Evolutionary conservation across 2,888 invertebrate species (phyloP).

Genomic region (Yponomeuta cagnagella): DNA sequence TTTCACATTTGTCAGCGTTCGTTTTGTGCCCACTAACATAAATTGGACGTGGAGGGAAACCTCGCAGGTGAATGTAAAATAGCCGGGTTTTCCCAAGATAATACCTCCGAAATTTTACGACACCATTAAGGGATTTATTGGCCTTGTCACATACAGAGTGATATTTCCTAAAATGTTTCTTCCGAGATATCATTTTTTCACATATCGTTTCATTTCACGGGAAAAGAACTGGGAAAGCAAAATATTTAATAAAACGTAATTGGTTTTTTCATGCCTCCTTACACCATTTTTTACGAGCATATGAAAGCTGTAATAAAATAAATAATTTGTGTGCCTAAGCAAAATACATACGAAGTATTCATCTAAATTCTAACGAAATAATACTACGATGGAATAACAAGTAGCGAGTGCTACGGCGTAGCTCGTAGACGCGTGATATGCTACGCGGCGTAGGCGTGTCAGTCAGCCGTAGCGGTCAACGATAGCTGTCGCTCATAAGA

Average conservation of each 20-base stretch:
- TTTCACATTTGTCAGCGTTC: slow-evolving; percentile 75
- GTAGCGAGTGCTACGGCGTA: slow-evolving; percentile 10
- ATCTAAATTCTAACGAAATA: not conserved
- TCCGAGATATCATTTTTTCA: slow-evolving; percentile 32
- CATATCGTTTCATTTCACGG: slow-evolving; percentile 6
- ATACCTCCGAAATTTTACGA: slow-evolving; percentile 72
- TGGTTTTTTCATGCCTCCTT: slow-evolving; percentile 6
- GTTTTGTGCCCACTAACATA: slow-evolving; percentile 76
- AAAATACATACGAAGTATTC: not conserved
- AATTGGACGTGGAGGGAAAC: slow-evolving; percentile 73
- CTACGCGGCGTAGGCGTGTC: slow-evolving; percentile 11
- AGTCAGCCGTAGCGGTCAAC: slow-evolving; percentile 25
- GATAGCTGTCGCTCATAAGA: slow-evolving; percentile 16
- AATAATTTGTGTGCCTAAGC: not conserved
- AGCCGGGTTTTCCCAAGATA: slow-evolving; percentile 73
- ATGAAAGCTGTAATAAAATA: not conserved
- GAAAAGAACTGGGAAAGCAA: slow-evolving; percentile 1
- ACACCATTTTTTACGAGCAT: not conserved
- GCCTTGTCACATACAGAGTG: slow-evolving; percentile 63
- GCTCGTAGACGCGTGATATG: slow-evolving; percentile 9
- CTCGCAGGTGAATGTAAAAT: slow-evolving; percentile 75
- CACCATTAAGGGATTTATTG: slow-evolving; percentile 73
- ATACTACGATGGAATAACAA: not conserved
- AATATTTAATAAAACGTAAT: slow-evolving; percentile 6
- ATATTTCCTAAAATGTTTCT: slow-evolving; percentile 57